These are phyloP conservation scores for Drosophila pegasa DNA, from an alignment of 2,888 invertebrate species.

Conservation along the genomic window DNA sequence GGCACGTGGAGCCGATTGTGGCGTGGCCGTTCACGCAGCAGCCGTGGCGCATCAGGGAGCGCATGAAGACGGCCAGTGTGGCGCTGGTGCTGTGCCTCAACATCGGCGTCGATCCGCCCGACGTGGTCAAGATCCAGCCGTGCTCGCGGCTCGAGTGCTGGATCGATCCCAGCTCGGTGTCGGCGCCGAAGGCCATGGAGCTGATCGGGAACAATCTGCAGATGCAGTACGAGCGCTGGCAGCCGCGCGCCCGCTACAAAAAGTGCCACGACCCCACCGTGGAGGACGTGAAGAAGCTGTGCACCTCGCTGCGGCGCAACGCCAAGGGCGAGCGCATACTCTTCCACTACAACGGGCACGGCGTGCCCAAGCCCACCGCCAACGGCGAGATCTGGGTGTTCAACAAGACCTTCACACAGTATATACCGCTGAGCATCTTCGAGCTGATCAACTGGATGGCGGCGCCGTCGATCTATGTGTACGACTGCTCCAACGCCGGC, in stretches of 20 bases:
- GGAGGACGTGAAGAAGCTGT: constrained; percentile 98
- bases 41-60: constrained; percentile 96
- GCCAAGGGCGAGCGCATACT: constrained; percentile 99
- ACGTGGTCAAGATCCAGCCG: constrained; percentile 98
- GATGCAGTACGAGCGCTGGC: constrained; percentile 99
- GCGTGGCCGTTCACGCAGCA: constrained; percentile 89
- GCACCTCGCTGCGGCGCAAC: constrained; percentile 96
- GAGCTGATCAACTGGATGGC: constrained; percentile 99
- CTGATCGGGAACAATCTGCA: constrained; percentile 96
- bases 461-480: constrained; percentile 99
- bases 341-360: constrained; percentile 99
- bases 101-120: constrained; percentile 99
- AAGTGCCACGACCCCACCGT: constrained; percentile 98
- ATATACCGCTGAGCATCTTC: constrained; percentile 99
- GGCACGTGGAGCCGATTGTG: constrained; percentile 90
- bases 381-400: constrained; percentile 99
- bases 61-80: constrained; percentile 99
- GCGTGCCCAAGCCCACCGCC: constrained; percentile 98
- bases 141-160: constrained; percentile 98
- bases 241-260: constrained; percentile 98
- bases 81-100: constrained; percentile 98
- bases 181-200: constrained; percentile 96
- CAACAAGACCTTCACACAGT: constrained; percentile 99
- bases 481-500: constrained; percentile 99
- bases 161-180: constrained; percentile 96